phyloP scores from a whole-genome alignment of 1,140 invertebrate genomes.

The Drosophila kurseongensis region DNA sequence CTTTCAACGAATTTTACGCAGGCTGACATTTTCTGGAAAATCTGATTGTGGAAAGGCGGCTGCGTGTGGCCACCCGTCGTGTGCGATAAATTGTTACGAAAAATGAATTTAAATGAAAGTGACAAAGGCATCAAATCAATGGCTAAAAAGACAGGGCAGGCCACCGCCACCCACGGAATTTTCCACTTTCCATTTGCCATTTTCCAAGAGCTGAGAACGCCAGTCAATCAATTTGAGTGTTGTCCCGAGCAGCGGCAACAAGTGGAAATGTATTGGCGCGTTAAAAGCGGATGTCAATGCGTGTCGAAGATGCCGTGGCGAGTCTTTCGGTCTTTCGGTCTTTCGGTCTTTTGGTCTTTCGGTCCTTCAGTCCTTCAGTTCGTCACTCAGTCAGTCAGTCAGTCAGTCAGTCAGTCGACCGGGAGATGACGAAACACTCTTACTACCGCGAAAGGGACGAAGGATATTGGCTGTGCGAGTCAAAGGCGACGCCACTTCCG shows the following conservation, averaged over 20 bases:
- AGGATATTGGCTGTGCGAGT: constrained; percentile 37
- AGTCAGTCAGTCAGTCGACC: neutral
- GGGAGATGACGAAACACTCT: constrained; percentile 32
- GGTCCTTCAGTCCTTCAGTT: constrained; percentile 4
- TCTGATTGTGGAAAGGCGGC: neutral
- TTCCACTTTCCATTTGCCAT: constrained; percentile 15
- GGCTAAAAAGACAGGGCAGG: constrained; percentile 31
- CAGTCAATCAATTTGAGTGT: constrained; percentile 78
- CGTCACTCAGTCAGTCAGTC: constrained; percentile 1
- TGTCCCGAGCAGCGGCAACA: constrained; percentile 43
- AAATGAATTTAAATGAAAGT: constrained; percentile 68
- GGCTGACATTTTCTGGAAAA: constrained; percentile 20
- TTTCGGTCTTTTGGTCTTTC: constrained; percentile 2
- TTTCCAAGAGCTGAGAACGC: constrained; percentile 14
- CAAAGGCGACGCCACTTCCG: constrained; percentile 71
- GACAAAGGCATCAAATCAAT: constrained; percentile 55
- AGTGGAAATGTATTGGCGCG: constrained; percentile 58
- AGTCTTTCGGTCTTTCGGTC: constrained; percentile 7
- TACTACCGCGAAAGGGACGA: neutral
- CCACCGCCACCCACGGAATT: constrained; percentile 6
- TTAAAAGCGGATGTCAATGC: constrained; percentile 64
- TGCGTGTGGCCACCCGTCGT: constrained; percentile 23
- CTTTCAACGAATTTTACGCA: constrained; percentile 28
- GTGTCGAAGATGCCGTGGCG: constrained; percentile 38
- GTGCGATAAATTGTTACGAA: constrained; percentile 62